Base-by-base conservation (phyloP, 2,797 vertebrate genomes). In the Botia almorhae region DNA sequence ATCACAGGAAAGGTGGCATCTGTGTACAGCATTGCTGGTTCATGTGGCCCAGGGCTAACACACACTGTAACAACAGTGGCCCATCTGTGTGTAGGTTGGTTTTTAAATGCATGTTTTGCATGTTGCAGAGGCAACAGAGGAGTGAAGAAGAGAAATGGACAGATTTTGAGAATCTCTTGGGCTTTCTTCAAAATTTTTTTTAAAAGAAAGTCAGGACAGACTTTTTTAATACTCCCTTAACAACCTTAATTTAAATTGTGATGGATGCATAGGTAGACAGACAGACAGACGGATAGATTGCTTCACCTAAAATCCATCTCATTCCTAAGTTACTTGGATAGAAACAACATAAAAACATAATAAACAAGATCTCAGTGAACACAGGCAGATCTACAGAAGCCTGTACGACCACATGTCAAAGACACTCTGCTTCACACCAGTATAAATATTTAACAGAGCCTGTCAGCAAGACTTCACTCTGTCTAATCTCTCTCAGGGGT, bases 371-470 rank as follows among this genome's bases (percentile, higher is more conserved):
- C 87, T 87, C 86, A 86, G 85, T 78, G 86, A 89, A 69, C 76
- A 85, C 87, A 87, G 81, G 76, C 87, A 85, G 85, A 88, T 85
- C 88, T 87, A 88, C 82, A 81, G 85, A 84, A 87, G 83, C 83
- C 60, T 29, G 23, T 12, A 81, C 58, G 80, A 78, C 83, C 89
- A 78, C 76, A 85, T 84, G 80, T 79, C 91, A 90, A 93, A 91
- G 92, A 91, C 89, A 90, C 91, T 91, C 91, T 88, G 86, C 89
- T 91, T 88, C 69, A 88, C 88, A 88, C 90, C 89, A 91, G 90
- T 86, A 91, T 94, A 92, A 93, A 93, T 92, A 93, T 94, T 92
- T 92, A 90, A 92, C 89, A 76, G 80, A 88, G 89, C 80, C 89
- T 91, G 91, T 92, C 91, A 91, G 83, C 75, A 78, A 76, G 76